phyloP scores from a whole-genome alignment of 1,140 invertebrate genomes.

The Mercenaria mercenaria region DNA sequence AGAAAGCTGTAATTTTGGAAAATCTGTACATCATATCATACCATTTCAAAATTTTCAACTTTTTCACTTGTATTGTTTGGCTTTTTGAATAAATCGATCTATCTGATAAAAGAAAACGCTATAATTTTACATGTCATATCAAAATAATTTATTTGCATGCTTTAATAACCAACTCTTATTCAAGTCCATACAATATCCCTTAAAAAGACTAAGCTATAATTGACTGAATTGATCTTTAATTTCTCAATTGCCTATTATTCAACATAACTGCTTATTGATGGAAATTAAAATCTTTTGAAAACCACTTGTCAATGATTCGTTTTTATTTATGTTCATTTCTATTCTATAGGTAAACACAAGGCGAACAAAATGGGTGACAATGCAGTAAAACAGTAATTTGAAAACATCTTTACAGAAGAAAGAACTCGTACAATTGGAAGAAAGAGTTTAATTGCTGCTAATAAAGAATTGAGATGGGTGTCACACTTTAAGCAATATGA shows the following conservation, averaged over 20 bases:
- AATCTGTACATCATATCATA: background rate
- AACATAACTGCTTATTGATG: slow-evolving; percentile 52
- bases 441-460: slow-evolving; percentile 34
- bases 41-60: background rate
- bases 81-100: slow-evolving; percentile 9
- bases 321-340: slow-evolving; percentile 42
- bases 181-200: slow-evolving; percentile 31
- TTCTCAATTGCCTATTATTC: background rate
- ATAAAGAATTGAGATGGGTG: slow-evolving; percentile 27
- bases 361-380: background rate
- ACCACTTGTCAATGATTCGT: slow-evolving; percentile 40
- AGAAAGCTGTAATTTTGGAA: background rate
- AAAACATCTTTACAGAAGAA: background rate
- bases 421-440: background rate
- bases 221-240: slow-evolving; percentile 57
- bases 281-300: slow-evolving; percentile 58
- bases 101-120: background rate
- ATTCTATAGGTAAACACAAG: background rate
- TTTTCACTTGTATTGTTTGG: slow-evolving; percentile 18
- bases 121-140: slow-evolving; percentile 50
- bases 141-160: slow-evolving; percentile 46
- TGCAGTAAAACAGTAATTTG: background rate
- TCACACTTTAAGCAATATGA: background rate
- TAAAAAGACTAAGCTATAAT: slow-evolving; percentile 42
- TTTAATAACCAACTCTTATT: slow-evolving; percentile 1